A percentile compares a stretch with the other conserved stretches of the same genome.
phyloP scores from a whole-genome alignment of 2,797 vertebrate genomes.

The Brachymystax lenok region DNA sequence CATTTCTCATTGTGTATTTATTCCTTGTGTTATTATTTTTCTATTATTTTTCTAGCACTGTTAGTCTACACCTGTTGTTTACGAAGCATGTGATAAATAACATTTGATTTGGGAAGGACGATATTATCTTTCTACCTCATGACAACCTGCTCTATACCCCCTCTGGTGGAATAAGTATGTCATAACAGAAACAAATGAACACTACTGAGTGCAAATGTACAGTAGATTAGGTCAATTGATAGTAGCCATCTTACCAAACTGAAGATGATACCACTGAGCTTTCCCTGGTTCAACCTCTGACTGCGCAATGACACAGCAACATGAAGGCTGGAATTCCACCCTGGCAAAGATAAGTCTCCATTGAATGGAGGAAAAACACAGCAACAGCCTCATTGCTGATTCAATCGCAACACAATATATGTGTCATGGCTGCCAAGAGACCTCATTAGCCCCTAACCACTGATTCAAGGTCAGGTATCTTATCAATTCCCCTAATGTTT shows the following conservation, averaged over 20 bases:
- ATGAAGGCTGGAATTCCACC: background rate
- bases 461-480: background rate
- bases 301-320: background rate
- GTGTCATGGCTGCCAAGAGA: no score
- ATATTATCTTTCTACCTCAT: background rate
- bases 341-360: background rate
- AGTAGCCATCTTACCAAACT: background rate
- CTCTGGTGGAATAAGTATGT: background rate
- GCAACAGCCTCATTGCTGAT: background rate
- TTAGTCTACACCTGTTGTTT: no score
- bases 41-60: no score
- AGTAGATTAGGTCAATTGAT: background rate
- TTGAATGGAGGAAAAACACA: constrained; percentile 1
- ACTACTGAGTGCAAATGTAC: no score
- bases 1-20: no score
- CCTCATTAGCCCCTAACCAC: background rate
- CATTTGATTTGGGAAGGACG: background rate
- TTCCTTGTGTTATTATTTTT: no score
- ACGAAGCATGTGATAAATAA: no score
- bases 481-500: background rate
- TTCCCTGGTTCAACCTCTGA: background rate
- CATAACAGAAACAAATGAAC: background rate
- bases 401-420: no score
- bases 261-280: background rate
- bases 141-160: background rate